Evolutionary conservation across 2,888 invertebrate species (phyloP).

Genomic region (Brachyopa scutellaris): DNA sequence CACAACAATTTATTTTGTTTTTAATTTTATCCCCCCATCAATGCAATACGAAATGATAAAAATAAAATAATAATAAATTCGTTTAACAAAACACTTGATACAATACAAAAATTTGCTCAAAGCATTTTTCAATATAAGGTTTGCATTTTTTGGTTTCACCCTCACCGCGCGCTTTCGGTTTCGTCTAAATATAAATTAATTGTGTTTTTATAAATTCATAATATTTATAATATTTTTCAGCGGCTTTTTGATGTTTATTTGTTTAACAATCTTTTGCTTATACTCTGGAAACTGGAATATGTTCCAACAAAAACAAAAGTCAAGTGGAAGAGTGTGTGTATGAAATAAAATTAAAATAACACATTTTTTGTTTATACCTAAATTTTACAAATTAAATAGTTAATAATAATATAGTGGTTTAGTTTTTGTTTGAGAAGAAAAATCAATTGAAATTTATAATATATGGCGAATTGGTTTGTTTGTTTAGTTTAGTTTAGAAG

Average conservation of each 20-base stretch:
- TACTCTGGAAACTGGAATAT: conserved; percentile 36
- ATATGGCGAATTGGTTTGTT: conserved; percentile 28
- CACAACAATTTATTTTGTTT: conserved; percentile 20
- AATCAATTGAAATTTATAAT: conserved; percentile 40
- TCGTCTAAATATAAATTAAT: conserved; percentile 23
- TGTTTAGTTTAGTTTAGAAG: conserved; percentile 9
- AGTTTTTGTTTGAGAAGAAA: conserved; percentile 37
- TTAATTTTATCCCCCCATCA: conserved; percentile 13
- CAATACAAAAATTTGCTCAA: conserved; percentile 71
- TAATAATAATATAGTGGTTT: conserved; percentile 49
- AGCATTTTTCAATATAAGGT: conserved; percentile 33
- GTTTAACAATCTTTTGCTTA: conserved; percentile 10
- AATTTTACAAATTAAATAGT: conserved; percentile 46
- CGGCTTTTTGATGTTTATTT: neutral
- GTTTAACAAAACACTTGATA: conserved; percentile 70
- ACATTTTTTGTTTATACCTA: conserved; percentile 42
- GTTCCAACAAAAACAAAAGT: conserved; percentile 19
- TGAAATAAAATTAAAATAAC: conserved; percentile 53
- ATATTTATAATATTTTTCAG: conserved; percentile 13
- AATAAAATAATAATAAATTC: conserved; percentile 59
- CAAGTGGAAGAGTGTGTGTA: conserved; percentile 19
- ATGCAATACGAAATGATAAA: conserved; percentile 27
- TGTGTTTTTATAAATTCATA: conserved; percentile 4
- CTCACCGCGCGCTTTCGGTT: conserved; percentile 15
- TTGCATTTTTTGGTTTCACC: conserved; percentile 19